phyloP scores from a whole-genome alignment of 1,140 invertebrate genomes.

The Saccostrea cuccullata region DNA sequence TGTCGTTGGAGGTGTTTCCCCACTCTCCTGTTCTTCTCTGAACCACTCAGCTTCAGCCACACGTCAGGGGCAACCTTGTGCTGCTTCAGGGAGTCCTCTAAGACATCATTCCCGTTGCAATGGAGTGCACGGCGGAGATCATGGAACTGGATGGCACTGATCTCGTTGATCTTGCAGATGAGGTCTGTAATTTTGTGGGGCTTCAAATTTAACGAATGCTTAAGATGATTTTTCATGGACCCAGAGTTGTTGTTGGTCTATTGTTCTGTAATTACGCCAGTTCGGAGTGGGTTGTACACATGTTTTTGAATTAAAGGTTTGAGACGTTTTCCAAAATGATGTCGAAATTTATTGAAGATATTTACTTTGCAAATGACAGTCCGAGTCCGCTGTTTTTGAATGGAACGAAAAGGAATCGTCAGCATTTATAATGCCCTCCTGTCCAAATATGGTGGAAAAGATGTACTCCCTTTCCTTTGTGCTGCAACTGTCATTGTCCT shows the following conservation, averaged over 20 bases:
- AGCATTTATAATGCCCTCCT: too few relatives aligned
- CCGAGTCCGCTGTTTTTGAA: background rate
- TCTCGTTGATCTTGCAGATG: background rate
- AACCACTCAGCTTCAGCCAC: background rate
- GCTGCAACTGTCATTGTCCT: too few relatives aligned
- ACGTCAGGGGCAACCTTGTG: slow-evolving; percentile 13
- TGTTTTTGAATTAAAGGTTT: too few relatives aligned
- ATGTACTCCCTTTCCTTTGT: too few relatives aligned
- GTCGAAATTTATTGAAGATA: too few relatives aligned
- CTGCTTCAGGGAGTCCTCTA: background rate
- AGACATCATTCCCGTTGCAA: too few relatives aligned
- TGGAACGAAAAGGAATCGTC: slow-evolving; percentile 35
- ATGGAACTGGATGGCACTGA: background rate
- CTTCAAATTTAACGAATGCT: slow-evolving; percentile 25
- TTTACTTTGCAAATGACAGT: too few relatives aligned
- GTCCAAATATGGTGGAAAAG: too few relatives aligned
- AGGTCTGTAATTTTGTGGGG: background rate
- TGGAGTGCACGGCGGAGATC: too few relatives aligned
- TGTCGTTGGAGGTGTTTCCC: background rate
- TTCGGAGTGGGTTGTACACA: background rate
- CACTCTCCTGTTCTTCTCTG: slow-evolving; percentile 8
- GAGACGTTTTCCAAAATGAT: too few relatives aligned
- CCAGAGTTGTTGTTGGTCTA: slow-evolving; percentile 43
- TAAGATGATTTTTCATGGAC: slow-evolving; percentile 28
- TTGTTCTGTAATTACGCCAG: background rate